Conservation (phyloP, 2,797 vertebrate species). For the Hyperoplus immaculatus region DNA sequence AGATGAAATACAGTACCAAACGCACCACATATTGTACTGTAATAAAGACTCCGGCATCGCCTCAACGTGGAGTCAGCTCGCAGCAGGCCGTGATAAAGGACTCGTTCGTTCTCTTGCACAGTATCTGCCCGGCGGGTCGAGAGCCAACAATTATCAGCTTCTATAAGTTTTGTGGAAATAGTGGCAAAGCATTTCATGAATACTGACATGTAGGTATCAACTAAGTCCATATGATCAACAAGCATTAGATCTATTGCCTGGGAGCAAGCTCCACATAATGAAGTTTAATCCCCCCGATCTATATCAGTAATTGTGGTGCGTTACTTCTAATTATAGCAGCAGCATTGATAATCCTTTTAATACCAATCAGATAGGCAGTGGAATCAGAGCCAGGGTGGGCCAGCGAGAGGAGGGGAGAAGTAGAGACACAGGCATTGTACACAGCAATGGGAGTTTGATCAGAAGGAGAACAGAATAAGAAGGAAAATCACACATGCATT, state of each 20-base stretch:
- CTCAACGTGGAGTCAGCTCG: slow-evolving; percentile 23
- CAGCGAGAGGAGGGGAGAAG: slow-evolving; percentile 51
- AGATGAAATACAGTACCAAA: slow-evolving; percentile 41
- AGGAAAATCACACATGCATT: slow-evolving; percentile 8
- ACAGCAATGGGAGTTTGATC: slow-evolving; percentile 30
- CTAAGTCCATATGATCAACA: slow-evolving; percentile 74
- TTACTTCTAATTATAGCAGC: slow-evolving; percentile 83
- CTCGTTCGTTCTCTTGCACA: slow-evolving; percentile 17
- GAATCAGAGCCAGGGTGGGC: slow-evolving; percentile 60
- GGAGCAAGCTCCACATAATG: slow-evolving; percentile 74
- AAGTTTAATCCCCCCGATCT: slow-evolving; percentile 83
- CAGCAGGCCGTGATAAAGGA: slow-evolving; percentile 8
- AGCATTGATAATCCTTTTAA: slow-evolving; percentile 86
- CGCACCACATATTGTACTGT: slow-evolving; percentile 23
- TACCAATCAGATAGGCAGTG: slow-evolving; percentile 79
- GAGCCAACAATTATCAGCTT: slow-evolving; percentile 58
- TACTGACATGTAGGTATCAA: slow-evolving; percentile 62
- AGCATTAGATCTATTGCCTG: slow-evolving; percentile 69
- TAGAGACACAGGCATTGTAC: slow-evolving; percentile 39
- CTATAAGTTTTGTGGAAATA: slow-evolving; percentile 49
- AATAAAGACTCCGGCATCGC: slow-evolving; percentile 44
- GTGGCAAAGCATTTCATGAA: slow-evolving; percentile 52
- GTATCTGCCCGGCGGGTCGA: slow-evolving; percentile 23
- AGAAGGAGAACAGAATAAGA: slow-evolving; percentile 15
- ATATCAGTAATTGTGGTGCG: slow-evolving; percentile 82